Percentiles rank a stretch among this genome's conserved stretches.
These are phyloP conservation scores for Neelides sp. DNA, from an alignment of 1,140 invertebrate species.

Conservation along the genomic window DNA sequence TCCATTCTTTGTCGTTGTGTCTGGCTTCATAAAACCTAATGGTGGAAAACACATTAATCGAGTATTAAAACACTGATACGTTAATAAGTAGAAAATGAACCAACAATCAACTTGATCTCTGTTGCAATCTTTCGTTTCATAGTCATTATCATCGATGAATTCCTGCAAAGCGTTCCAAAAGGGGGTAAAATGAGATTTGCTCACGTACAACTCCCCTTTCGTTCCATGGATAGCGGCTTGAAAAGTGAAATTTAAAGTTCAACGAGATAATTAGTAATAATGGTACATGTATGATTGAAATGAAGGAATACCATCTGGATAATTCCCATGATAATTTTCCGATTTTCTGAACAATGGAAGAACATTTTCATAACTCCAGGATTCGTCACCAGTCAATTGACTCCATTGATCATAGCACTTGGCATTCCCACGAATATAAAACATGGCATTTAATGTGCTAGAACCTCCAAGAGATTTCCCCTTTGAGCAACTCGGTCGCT, in stretches of 20 bases:
- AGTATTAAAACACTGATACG: neutral
- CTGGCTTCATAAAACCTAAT: conserved; percentile 10
- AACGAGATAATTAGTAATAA: neutral
- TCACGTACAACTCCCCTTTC: neutral
- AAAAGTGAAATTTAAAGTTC: neutral
- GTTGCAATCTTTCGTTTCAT: neutral
- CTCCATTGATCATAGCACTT: conserved; percentile 75
- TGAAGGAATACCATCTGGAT: conserved; percentile 8
- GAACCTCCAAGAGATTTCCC: conserved; percentile 45
- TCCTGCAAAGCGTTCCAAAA: conserved; percentile 2
- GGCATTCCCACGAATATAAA: conserved; percentile 72
- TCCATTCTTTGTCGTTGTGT: conserved; percentile 9
- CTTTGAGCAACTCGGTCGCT: conserved; percentile 36
- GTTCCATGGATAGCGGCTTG: conserved; percentile 6
- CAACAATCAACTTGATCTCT: neutral
- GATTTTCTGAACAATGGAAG: conserved; percentile 37
- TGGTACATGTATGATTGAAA: neutral
- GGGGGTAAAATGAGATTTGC: conserved; percentile 4
- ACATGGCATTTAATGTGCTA: conserved; percentile 74
- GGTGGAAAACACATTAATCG: neutral
- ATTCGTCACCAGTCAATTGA: conserved; percentile 40
- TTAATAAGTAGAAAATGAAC: neutral
- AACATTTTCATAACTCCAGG: conserved; percentile 53
- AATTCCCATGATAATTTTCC: conserved; percentile 34
- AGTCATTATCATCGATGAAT: conserved; percentile 10